Conservation (phyloP, 1,140 invertebrate genomes). For the Drosophila saltans region DNA sequence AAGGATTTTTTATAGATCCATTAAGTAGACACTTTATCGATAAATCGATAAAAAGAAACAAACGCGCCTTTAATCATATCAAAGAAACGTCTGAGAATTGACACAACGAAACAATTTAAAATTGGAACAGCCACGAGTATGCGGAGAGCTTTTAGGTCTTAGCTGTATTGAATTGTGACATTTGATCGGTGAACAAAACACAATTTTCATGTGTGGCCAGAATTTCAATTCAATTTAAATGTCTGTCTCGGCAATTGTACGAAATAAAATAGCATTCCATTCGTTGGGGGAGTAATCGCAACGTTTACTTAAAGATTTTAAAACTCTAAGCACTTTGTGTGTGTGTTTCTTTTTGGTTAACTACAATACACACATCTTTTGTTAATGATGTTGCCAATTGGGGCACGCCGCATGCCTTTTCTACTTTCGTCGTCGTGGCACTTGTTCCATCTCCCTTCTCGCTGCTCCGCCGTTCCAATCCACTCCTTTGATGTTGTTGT, state of each 20-base stretch:
- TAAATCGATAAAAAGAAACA: too few relatives aligned
- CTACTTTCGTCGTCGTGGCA: neutral
- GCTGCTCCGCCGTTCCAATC: neutral
- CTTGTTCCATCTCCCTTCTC: constrained; percentile 27
- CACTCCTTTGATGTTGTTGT: neutral
- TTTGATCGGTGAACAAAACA: neutral
- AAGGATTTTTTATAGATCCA: too few relatives aligned
- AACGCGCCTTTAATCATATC: too few relatives aligned
- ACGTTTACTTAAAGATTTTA: constrained; percentile 44
- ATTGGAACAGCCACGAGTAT: too few relatives aligned
- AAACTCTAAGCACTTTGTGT: constrained; percentile 17
- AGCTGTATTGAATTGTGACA: neutral
- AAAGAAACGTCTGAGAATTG: too few relatives aligned
- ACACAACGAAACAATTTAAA: too few relatives aligned
- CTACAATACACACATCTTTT: constrained; percentile 25
- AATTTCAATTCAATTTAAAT: constrained; percentile 3
- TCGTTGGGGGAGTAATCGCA: constrained; percentile 4
- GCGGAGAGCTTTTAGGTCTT: too few relatives aligned
- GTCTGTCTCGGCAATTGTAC: neutral
- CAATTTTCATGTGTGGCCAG: neutral
- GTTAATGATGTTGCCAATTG: constrained; percentile 56
- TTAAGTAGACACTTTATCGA: too few relatives aligned
- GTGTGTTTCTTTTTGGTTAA: neutral
- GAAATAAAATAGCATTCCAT: neutral
- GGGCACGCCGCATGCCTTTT: constrained; percentile 43